Evolutionary conservation across 2,888 invertebrate genomes (phyloP), one percentile per base, ranked within the genome.

Genomic region (Odontomyia ornata): DNA sequence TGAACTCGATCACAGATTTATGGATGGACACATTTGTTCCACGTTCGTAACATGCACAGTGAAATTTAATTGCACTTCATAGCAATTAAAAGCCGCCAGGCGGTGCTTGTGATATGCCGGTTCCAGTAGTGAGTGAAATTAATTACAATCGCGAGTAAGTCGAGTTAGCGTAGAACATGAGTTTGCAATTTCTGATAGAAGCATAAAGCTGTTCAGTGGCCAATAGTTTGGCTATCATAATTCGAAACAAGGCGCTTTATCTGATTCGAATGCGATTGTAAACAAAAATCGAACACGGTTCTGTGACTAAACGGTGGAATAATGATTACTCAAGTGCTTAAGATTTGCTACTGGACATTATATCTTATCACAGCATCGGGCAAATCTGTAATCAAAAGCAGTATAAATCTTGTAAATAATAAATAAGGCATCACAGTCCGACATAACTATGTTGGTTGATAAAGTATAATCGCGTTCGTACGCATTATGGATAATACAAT

Each of bases 1-100:
- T 15, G 73, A 60, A 73, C 23, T 36, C 30, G 56, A 72, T 15
- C 67, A 21, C 21, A 57, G 73, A 73, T 57, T 73, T 73, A 73
- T 73, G 23, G 60, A 60, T 57, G 36, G 73, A 73, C 73, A 73
- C 25, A 47, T 46, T 15, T 46, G 30, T n/a, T 11, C 43, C 30
- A 65, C 27, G 9, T 36, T 5, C 36, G 30, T 43, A 25, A n/a
- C 30, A 36, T 57, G 30, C 21, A 57, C 15, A 69, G 73, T 11
- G 73, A 73, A 73, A 73, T 73, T 73, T 73, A 73, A 73, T 73
- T 73, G 57, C 36, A 60, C 57, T 43, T 60, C 60, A 21, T 21
- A 57, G 73, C 60, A 73, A 73, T 73, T 73, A 73, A 73, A 73
- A 57, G 73, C 36, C 28, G 36, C 60, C 28, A 11, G 23, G 46